Base-by-base conservation (phyloP, 1,140 invertebrate species). In the Drosophila tsacasi region DNA sequence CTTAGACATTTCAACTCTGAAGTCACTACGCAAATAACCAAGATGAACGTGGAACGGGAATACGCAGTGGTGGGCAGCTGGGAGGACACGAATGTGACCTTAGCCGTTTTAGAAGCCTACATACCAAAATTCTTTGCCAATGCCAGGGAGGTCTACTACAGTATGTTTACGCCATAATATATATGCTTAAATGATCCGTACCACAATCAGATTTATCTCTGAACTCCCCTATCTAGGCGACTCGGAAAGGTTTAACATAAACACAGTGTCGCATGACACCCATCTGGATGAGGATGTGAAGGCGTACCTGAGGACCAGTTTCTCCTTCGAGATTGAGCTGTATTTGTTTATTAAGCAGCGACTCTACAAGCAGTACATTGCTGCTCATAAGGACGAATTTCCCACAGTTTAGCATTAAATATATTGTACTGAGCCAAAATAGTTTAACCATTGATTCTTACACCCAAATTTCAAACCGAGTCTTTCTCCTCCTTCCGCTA, bases 261-360 rank as follows among this genome's bases (percentile, higher is more conserved):
- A 97, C 74, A 27, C 55, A 1, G 81, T 79, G 37, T 86, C 85
- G 13, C 89, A 92, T 32, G 76, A 90, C 37, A 79, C 52, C 2
- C 71, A 80, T 35, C 57, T 92, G 67, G 91, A 92, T 42, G 72
- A 76, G 37, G 91, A 92, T 47, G 80, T 93, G 50, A 69, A 86
- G 49, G 62, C 44, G 3, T 79, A 90, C 75, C 44, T 93, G 19
- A 83, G 79, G 65, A 77, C 54, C 49, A 83, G 90, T 62, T 79
- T 93, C 21, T 37, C 77, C 27, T 76, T 76, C 61, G 97, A 98
- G 93, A 97, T 98, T 9, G 97, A 98, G 90, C 97, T 98, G 90
- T 98, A 98, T 91, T 95, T 98, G 81, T 98, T 98, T 92, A 97
- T 97, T 85, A 96, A 95, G 79, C 97, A 98, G 92, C 94, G 97